Evolutionary conservation across 2,888 invertebrate species (phyloP).

Genomic region (Cephus spinipes): DNA sequence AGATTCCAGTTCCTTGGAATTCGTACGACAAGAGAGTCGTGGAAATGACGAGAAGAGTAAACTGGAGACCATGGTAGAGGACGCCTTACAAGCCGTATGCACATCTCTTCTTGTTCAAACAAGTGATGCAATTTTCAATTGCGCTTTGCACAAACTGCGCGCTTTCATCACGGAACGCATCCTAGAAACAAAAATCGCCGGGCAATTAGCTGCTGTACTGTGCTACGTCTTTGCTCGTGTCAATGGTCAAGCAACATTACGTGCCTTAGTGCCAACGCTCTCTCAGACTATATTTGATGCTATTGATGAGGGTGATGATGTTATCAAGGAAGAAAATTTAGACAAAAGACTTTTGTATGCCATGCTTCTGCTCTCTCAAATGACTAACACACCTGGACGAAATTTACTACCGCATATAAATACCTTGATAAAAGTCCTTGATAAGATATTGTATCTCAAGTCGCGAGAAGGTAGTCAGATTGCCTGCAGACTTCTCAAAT

Average conservation of each 20-base stretch:
- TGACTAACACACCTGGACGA: conserved; percentile 76
- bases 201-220: conserved; percentile 81
- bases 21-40: conserved; percentile 72
- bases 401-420: conserved; percentile 76
- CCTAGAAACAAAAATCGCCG: conserved; percentile 87
- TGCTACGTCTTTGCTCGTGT: conserved; percentile 76
- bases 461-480: conserved; percentile 76
- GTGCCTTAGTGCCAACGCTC: conserved; percentile 79
- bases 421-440: conserved; percentile 75
- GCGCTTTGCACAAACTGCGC: conserved; percentile 81
- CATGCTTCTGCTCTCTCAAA: conserved; percentile 78
- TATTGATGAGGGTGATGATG: conserved; percentile 73
- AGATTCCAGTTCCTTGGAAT: conserved; percentile 78
- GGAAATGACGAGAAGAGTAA: conserved; percentile 72
- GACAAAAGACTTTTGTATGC: conserved; percentile 85
- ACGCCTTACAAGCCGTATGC: conserved; percentile 76
- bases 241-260: conserved; percentile 77
- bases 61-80: conserved; percentile 79
- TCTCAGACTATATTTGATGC: conserved; percentile 74
- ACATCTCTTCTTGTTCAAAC: conserved; percentile 79
- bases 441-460: conserved; percentile 77
- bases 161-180: conserved; percentile 80
- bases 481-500: conserved; percentile 71
- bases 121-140: conserved; percentile 70
- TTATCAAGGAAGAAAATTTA: conserved; percentile 79